phyloP scores from a whole-genome alignment of 2,888 invertebrate genomes.

The Leptarthrus brevirostris region DNA sequence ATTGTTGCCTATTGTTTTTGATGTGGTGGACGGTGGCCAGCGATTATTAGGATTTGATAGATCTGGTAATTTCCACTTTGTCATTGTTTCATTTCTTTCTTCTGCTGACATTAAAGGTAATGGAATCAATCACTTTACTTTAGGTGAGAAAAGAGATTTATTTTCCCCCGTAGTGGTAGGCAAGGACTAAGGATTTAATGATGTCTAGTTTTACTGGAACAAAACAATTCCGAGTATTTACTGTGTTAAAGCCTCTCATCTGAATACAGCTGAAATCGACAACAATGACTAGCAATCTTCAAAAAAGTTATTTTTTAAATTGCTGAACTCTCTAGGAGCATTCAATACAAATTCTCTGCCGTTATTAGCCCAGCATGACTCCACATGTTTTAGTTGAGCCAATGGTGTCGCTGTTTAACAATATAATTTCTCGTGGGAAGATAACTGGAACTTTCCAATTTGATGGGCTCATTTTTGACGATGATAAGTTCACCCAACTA shows the following conservation, averaged over 20 bases:
- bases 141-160: background rate
- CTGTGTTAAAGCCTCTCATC: no score
- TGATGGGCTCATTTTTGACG: background rate
- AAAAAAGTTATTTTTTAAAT: no score
- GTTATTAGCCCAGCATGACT: background rate
- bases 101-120: background rate
- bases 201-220: no score
- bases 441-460: background rate
- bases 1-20: conserved; percentile 9
- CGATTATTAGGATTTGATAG: conserved; percentile 52
- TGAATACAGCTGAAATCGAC: no score
- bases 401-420: background rate
- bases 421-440: background rate
- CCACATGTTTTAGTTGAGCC: background rate
- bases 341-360: no score
- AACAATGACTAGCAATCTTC: no score
- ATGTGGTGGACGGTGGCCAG: conserved; percentile 37
- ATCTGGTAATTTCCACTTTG: conserved; percentile 19
- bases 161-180: background rate
- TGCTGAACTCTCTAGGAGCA: no score
- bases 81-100: conserved; percentile 23
- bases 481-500: background rate
- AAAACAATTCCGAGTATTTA: no score
- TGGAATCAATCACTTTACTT: background rate
- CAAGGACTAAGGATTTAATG: no score